Evolutionary conservation across 2,113 vertebrate species (phyloP).

Genomic region (Mirza zaza): DNA sequence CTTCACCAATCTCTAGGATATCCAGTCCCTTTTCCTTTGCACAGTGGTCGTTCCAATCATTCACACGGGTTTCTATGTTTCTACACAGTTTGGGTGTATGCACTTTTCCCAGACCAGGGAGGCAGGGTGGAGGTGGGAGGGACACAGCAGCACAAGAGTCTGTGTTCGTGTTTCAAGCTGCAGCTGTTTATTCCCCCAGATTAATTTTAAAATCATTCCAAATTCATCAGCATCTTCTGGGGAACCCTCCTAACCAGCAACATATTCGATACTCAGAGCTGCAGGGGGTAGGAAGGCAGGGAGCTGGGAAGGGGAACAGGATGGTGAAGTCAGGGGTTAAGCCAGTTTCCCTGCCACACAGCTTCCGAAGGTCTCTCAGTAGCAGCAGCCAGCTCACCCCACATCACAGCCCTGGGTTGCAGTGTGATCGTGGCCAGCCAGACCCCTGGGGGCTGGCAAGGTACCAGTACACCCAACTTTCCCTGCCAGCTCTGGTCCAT

Average conservation of each 20-base stretch:
- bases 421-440: not conserved
- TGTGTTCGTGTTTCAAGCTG: constrained; percentile 30
- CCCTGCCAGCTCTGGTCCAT: not conserved
- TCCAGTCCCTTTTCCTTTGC: constrained; percentile 31
- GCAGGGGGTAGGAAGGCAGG: not conserved
- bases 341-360: not conserved
- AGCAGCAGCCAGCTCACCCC: not conserved
- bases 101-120: not conserved
- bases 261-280: not conserved
- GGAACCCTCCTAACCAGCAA: not conserved
- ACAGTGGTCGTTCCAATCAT: fast-evolving
- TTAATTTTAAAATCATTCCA: constrained; percentile 64
- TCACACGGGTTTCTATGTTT: not conserved
- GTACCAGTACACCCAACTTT: fast-evolving
- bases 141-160: not conserved
- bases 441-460: not conserved
- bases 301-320: not conserved
- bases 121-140: not conserved
- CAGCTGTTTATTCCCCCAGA: constrained; percentile 68
- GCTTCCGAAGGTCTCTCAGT: not conserved
- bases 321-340: fast-evolving
- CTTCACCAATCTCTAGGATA: not conserved
- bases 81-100: not conserved
- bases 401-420: not conserved
- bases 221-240: constrained; percentile 62